Evolutionary conservation across 2,113 vertebrate species (phyloP).

Genomic region (Picathartes gymnocephalus): DNA sequence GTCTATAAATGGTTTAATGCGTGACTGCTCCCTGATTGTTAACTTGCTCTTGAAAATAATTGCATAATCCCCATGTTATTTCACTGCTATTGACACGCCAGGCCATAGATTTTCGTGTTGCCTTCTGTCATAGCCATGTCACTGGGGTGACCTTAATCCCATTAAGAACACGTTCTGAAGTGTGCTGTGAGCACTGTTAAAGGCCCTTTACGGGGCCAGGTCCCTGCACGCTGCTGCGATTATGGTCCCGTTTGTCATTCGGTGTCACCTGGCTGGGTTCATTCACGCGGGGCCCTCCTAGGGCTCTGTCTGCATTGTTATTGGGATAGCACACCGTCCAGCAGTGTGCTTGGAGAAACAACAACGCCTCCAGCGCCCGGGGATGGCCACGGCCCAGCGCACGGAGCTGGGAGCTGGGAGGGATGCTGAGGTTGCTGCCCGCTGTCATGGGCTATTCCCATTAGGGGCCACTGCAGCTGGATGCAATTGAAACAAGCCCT

Average conservation of each 20-base stretch:
- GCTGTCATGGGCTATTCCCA: slow-evolving; percentile 1
- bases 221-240: not conserved
- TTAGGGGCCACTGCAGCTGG: slow-evolving; percentile 20
- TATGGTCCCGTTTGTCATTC: not conserved
- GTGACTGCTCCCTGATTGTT: not conserved
- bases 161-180: not conserved
- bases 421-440: not conserved
- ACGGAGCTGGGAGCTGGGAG: not conserved
- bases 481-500: slow-evolving; percentile 1
- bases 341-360: not conserved
- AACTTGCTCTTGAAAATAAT: not conserved
- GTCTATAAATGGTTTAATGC: not conserved
- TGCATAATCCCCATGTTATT: not conserved
- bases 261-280: not conserved
- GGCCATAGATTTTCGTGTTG: not conserved
- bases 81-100: not conserved
- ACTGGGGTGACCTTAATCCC: not conserved
- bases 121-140: not conserved
- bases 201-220: not conserved
- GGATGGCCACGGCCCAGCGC: not conserved
- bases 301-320: not conserved
- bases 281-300: fast-evolving
- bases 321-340: not conserved
- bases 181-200: not conserved
- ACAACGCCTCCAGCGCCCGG: not conserved